Base-by-base conservation (phyloP, 2,888 invertebrate species). In the Abscondita cerata region DNA sequence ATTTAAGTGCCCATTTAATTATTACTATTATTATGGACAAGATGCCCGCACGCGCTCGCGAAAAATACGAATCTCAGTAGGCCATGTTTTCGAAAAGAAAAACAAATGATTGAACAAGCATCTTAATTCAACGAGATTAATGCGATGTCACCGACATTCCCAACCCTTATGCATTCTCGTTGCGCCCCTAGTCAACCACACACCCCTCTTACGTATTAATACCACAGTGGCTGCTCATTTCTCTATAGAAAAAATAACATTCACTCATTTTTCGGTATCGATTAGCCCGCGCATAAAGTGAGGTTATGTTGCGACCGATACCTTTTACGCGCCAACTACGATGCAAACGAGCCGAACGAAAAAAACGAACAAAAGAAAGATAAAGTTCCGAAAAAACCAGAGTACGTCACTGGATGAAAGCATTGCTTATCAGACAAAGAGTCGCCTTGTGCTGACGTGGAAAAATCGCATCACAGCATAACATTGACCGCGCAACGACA, bases 391-490 rank as follows among this genome's bases (percentile, higher is more conserved):
- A 12, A 15, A 41, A 41, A 41, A 15, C 4, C 15, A 13, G 18
- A 12, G 50, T 52, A 57, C 66, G 61, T 52, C 61, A 44, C 59
- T 64, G 61, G 54, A 18, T 44, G 25, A 51, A 68, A 67, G 68
- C 70, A 63, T 70, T 72, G 72, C 72, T 77, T 77, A 78, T 78
- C 78, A 76, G 77, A 74, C 78, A 72, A 71, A 73, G 72, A 76
- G 78, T 76, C 78, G 77, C 78, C 78, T 77, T 75, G 76, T 73
- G 75, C 75, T 78, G 78, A 78, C 78, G 77, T 77, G 75, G 78
- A 78, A 78, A 78, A 78, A 78, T 78, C 74, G 76, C 77, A 76
- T 72, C 77, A 75, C 76, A 76, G 78, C 77, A 77, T 75, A 76
- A 77, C 78, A 78, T 76, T 78, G 78, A 78, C 78, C 78, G 78